Percentiles rank a stretch among this genome's conserved stretches.
Conservation (phyloP, 2,113 vertebrate genomes). For the Macquaria ambigua region DNA sequence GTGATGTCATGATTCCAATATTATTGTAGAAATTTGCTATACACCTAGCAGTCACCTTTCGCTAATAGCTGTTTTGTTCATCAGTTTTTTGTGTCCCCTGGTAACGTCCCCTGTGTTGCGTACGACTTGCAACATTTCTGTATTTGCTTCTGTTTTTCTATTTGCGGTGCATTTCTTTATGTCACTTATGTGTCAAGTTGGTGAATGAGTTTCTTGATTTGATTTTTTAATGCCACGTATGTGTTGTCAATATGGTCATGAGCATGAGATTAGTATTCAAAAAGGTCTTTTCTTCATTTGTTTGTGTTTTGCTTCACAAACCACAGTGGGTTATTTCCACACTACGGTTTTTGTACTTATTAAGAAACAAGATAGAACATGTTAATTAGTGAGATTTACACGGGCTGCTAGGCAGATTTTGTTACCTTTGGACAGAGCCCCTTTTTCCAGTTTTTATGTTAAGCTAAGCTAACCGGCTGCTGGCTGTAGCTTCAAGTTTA, state of each 20-base stretch:
- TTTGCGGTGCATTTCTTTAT: neutral
- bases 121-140: neutral
- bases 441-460: neutral
- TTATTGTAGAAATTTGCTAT: neutral
- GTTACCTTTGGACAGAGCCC: neutral
- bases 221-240: neutral
- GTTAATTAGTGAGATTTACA: neutral
- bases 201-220: conserved; percentile 2
- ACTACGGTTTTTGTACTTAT: neutral
- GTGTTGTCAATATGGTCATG: neutral
- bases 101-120: neutral
- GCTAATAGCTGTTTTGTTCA: neutral
- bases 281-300: neutral
- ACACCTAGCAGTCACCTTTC: neutral
- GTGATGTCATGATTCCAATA: neutral
- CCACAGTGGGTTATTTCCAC: neutral
- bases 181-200: neutral
- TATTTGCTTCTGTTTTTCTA: neutral
- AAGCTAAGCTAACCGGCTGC: neutral
- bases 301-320: neutral
- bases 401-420: neutral
- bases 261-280: too few species aligned
- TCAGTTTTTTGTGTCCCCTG: neutral
- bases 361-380: neutral
- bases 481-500: neutral